These are phyloP conservation scores for Eudyptes chrysolophus DNA, from an alignment of 2,113 vertebrate genomes.

Conservation along the genomic window DNA sequence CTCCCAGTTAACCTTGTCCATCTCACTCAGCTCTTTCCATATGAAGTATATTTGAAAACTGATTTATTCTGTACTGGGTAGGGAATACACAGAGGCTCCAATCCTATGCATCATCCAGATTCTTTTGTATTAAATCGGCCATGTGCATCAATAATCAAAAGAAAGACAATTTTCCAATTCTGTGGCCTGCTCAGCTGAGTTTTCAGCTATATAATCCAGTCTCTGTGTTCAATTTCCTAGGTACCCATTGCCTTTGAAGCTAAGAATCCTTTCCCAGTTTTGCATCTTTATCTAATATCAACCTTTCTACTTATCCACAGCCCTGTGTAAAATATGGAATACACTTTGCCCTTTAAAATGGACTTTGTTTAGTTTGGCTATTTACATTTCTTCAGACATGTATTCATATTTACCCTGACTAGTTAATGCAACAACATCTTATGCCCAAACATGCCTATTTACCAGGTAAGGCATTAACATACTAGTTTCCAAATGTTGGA, in stretches of 20 bases:
- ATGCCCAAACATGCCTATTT: not conserved
- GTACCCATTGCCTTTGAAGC: not conserved
- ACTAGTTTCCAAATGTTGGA: not conserved
- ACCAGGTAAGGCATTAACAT: not conserved
- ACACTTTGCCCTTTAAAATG: not conserved
- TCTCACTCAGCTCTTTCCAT: not conserved
- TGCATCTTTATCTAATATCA: not conserved
- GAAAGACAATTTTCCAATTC: conserved; percentile 8
- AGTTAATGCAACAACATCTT: not conserved
- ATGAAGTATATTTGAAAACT: conserved; percentile 8
- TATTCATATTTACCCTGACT: not conserved
- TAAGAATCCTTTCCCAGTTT: not conserved
- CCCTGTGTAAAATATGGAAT: not conserved
- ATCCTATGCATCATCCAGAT: not conserved
- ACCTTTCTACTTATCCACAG: not conserved
- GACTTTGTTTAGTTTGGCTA: not conserved
- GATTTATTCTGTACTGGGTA: conserved; percentile 11
- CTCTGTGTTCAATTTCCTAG: not conserved
- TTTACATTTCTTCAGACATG: not conserved
- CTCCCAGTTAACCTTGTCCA: not conserved
- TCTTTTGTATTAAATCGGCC: conserved; percentile 31
- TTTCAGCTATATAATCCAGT: not conserved
- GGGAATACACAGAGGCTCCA: not conserved
- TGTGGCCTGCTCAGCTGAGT: not conserved
- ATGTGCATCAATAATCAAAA: conserved; percentile 30